A percentile compares a stretch with the other conserved stretches of the same genome.
phyloP scores from a whole-genome alignment of 2,888 invertebrate species.

The Barypeithes pellucidus region DNA sequence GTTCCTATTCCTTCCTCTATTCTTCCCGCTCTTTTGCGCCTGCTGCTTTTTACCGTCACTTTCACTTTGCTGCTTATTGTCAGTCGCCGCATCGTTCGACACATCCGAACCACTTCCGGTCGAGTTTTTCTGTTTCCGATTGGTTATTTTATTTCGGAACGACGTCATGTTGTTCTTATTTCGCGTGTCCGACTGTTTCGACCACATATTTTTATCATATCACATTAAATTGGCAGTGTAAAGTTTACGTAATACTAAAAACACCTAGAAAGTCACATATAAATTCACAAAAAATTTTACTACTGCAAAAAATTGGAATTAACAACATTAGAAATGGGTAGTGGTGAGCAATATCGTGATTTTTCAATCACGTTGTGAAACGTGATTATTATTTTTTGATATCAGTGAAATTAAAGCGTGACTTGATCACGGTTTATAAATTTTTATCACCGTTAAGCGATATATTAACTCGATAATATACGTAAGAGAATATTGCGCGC shows the following conservation, averaged over 20 bases:
- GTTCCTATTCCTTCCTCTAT: constrained; percentile 57
- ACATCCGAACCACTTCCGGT: constrained; percentile 58
- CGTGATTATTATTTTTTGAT: too few relatives aligned
- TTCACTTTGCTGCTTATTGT: constrained; percentile 55
- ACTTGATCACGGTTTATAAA: too few relatives aligned
- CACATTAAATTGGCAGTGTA: constrained; percentile 41
- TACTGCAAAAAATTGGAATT: too few relatives aligned
- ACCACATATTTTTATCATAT: constrained; percentile 65
- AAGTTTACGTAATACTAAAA: constrained; percentile 36
- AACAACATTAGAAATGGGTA: too few relatives aligned
- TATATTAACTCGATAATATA: too few relatives aligned
- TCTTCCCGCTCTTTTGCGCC: constrained; percentile 57
- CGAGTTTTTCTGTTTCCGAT: constrained; percentile 67
- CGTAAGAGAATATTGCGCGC: too few relatives aligned
- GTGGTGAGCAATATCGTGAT: too few relatives aligned
- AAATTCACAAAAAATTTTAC: not conserved
- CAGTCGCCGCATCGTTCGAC: constrained; percentile 53
- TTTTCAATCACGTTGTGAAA: too few relatives aligned
- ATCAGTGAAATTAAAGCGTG: too few relatives aligned
- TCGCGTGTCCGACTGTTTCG: constrained; percentile 61
- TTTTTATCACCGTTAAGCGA: too few relatives aligned
- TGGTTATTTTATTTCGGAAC: constrained; percentile 69
- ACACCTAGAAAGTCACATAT: not conserved
- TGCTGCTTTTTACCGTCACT: constrained; percentile 54
- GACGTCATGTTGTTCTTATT: constrained; percentile 66